A percentile compares a stretch with the other conserved stretches of the same genome.
Conservation (phyloP, 2,888 invertebrate species). For the Abscondita cerata region DNA sequence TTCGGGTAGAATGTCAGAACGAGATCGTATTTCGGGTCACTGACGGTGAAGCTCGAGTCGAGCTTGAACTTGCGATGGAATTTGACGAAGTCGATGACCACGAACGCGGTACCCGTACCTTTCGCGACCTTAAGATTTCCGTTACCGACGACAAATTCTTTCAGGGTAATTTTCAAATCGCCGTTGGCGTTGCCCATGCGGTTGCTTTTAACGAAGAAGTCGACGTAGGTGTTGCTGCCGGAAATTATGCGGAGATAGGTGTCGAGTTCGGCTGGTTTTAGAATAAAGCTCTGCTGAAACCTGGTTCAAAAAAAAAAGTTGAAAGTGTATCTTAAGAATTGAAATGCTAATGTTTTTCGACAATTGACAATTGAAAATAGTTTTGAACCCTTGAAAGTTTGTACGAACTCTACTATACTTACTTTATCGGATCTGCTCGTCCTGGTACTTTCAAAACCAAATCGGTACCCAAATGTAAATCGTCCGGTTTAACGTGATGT, state of each 20-base stretch:
- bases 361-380: no score
- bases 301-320: constrained; percentile 45
- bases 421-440: constrained; percentile 66
- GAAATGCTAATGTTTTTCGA: no score
- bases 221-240: constrained; percentile 62
- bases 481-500: constrained; percentile 64
- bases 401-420: constrained; percentile 39
- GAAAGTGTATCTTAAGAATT: neutral
- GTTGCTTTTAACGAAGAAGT: constrained; percentile 63
- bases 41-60: constrained; percentile 68
- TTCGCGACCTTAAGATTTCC: constrained; percentile 70
- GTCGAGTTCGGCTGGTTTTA: constrained; percentile 60
- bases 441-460: constrained; percentile 65
- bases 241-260: constrained; percentile 63
- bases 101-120: constrained; percentile 69
- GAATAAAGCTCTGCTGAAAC: constrained; percentile 60
- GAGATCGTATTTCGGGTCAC: constrained; percentile 67
- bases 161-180: constrained; percentile 60
- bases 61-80: constrained; percentile 67
- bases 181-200: constrained; percentile 59
- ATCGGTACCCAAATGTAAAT: constrained; percentile 64
- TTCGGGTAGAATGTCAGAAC: constrained; percentile 71
- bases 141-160: constrained; percentile 66
- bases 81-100: constrained; percentile 67
- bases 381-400: no score